Base-by-base conservation (phyloP, 2,888 invertebrate species). In the Diarsia brunnea region DNA sequence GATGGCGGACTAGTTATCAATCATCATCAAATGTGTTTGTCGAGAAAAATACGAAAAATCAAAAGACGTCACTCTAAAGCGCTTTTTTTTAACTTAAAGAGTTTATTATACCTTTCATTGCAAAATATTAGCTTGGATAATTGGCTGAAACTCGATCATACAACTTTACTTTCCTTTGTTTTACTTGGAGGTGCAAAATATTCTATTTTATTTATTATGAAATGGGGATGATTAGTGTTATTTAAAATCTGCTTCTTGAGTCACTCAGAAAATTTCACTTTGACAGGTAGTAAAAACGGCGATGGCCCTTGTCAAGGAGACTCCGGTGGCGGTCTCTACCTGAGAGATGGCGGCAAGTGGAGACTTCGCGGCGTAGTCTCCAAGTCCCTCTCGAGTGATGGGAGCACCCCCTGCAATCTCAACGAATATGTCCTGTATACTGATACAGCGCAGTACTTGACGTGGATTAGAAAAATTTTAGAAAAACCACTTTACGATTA, bases 351-450 rank as follows among this genome's bases (percentile, higher is more conserved):
- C 21, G 95, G 94, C 0, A 93, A 94, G 5, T 97, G 97, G 97
- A 91, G 93, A 12, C 86, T 97, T 2, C 93, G 97, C 0, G 97
- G 97, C 0, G 88, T 97, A 0, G 96, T 97, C 2, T 97, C 97
- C 4, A 82, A 94, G n/a, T 94, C 96, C 0, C 91, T 97, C 0
- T 90, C 91, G 27, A 92, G 3, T 12, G n/a, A 90, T 38, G 92
- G n/a, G n/a, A n/a, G 93, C 2, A 90, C 92, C 0, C 4, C 12
- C 0, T 98, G 98, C 88, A 97, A 98, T 88, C 94, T 97, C 2
- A 93, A 96, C 68, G 97, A 97, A 86, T 98, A 97, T 88, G 93
- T 97, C 2, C 96, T 98, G 24, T 98, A 97, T 89, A 97, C 97
- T 0, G 98, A 98, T 88, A 94, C 97, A 21, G 97, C 97, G 4